A percentile compares a stretch with the other conserved stretches of the same genome.
Conservation (phyloP, 2,888 invertebrate species). For the Caenorhabditis afra region DNA sequence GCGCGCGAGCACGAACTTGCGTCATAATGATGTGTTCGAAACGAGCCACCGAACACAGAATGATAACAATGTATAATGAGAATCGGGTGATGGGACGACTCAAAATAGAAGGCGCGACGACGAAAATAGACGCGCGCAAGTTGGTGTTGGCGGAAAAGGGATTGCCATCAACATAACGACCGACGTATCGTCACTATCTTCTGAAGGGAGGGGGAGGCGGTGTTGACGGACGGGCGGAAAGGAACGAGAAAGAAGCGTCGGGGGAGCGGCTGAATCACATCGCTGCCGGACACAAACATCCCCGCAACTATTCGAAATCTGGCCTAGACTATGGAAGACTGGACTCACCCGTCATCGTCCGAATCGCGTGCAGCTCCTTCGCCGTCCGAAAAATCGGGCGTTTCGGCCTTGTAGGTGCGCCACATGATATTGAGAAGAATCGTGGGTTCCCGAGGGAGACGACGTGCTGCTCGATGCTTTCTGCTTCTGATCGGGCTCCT, state of each 20-base stretch:
- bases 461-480: background rate
- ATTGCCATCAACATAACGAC: conserved; percentile 14
- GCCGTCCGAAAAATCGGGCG: conserved; percentile 37
- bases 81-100: conserved; percentile 10
- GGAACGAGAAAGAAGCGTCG: background rate
- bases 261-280: no score
- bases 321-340: no score
- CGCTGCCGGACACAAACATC: no score
- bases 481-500: conserved; percentile 2
- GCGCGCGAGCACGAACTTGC: conserved; percentile 5
- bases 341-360: conserved; percentile 32
- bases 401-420: conserved; percentile 54
- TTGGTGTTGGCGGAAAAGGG: conserved; percentile 14
- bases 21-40: conserved; percentile 54
- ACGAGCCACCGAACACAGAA: conserved; percentile 15
- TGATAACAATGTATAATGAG: conserved; percentile 58
- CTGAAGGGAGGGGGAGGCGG: no score
- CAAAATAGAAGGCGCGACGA: conserved; percentile 32
- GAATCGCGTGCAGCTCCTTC: conserved; percentile 15
- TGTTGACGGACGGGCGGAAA: conserved; percentile 22
- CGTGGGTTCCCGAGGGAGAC: background rate
- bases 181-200: background rate
- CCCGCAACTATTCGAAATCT: no score
- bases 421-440: conserved; percentile 41
- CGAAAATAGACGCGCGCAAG: conserved; percentile 42